phyloP scores from a whole-genome alignment of 2,113 vertebrate species.

The Mohoua ochrocephala region DNA sequence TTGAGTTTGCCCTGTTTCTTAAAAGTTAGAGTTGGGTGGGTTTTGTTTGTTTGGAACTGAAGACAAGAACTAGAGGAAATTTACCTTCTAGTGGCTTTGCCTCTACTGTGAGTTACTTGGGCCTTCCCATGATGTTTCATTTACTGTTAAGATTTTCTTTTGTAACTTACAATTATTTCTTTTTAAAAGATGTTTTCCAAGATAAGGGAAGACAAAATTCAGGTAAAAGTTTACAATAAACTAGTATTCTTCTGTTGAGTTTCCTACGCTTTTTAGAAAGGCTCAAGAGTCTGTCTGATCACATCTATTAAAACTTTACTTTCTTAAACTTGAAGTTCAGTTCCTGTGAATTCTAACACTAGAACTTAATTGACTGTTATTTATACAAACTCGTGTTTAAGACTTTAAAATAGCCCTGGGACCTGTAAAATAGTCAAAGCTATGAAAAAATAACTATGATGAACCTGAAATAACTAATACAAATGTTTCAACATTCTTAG shows the following conservation, averaged over 20 bases:
- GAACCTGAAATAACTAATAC: not conserved
- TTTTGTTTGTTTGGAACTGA: not conserved
- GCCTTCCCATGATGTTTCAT: not conserved
- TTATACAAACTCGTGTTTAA: not conserved
- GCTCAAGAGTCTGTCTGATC: not conserved
- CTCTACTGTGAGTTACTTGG: not conserved
- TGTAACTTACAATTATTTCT: not conserved
- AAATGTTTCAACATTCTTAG: not conserved
- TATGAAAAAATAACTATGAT: not conserved
- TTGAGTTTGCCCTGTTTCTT: not conserved
- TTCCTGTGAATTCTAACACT: not conserved
- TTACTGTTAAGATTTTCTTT: not conserved
- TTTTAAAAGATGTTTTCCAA: not conserved
- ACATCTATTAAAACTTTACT: not conserved
- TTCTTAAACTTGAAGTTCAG: not conserved
- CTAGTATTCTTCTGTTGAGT: rapidly evolving
- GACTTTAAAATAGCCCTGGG: not conserved
- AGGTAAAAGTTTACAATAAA: not conserved
- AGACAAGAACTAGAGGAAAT: not conserved
- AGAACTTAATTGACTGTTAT: not conserved
- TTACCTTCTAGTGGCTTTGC: not conserved
- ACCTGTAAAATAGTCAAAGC: not conserved
- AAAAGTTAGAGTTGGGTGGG: not conserved
- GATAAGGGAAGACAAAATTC: not conserved
- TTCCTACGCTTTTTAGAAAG: not conserved